Base-by-base conservation (phyloP, 2,113 vertebrate species). In the Lathamus discolor region DNA sequence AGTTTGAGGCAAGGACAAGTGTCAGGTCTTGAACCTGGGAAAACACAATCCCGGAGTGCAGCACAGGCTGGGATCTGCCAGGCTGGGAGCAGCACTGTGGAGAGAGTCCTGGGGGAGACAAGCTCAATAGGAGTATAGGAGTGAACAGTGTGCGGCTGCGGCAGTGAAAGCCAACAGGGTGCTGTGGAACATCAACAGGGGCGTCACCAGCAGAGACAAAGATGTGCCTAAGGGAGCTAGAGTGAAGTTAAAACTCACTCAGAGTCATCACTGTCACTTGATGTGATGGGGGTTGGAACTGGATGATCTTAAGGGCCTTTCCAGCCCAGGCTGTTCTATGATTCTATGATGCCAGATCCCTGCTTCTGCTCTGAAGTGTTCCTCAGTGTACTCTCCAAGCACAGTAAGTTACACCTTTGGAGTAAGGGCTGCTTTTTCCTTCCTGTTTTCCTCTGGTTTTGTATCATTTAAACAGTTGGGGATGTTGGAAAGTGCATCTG, bases 381-480 rank as follows among this genome's bases (percentile, higher is more conserved):
- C 31, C 52, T 63, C 28, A 14, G 22, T 12, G 54, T 35, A 23
- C 37, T 83, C 72, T 39, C 59, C 41, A 67, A 54, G 83, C n/a
- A 11, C 25, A 2, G 8, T 15, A 39, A 59, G 37, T 73, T 51
- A 25, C 2, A 4, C 9, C 74, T 74, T 86, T 67, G 20, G 23
- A 37, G 18, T 11, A 37, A 73, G 18, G 39, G 11, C 54, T 41
- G 29, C 3, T 28, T 61, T 33, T 14, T 14, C 0, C 11, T 49
- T 20, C 25, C 9, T 4, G 5, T 11, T 55, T 29, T 14, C 20
- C 14, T 33, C 6, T 67, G 15, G 17, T 59, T 92, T 52, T 2
- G 0, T 37, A 1, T 33, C 1, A 2, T 48, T 66, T 16, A 6
- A 74, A 39, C 2, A 11, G 2, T 11, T 3, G 16, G 54, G 35